phyloP scores from a whole-genome alignment of 1,140 invertebrate species.

The Procambarus virginalis region DNA sequence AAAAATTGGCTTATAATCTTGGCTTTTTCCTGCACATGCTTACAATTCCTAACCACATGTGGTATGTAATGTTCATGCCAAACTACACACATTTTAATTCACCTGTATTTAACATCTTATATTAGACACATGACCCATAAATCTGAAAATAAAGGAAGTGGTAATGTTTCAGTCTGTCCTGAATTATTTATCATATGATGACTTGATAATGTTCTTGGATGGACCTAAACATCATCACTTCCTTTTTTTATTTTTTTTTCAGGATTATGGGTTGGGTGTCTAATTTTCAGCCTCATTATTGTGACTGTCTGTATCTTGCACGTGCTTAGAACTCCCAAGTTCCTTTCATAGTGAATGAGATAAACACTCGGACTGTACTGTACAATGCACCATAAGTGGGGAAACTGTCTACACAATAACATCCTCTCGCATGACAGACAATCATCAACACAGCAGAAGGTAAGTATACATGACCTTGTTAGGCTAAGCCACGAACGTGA shows the following conservation, averaged over 20 bases:
- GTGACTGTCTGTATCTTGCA: neutral
- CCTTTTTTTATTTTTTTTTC: too few species aligned
- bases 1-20: neutral
- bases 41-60: too few species aligned
- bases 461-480: slow-evolving; percentile 12
- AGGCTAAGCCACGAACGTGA: neutral
- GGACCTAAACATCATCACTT: too few species aligned
- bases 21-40: neutral
- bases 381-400: slow-evolving; percentile 42
- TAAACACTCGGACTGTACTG: slow-evolving; percentile 19
- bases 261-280: too few species aligned
- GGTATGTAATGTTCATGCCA: too few species aligned
- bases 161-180: neutral
- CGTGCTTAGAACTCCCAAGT: neutral
- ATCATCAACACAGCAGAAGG: slow-evolving; percentile 16
- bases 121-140: neutral
- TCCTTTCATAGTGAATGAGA: neutral
- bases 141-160: too few species aligned
- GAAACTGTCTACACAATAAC: neutral
- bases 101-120: neutral
- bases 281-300: neutral
- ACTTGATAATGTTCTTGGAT: too few species aligned
- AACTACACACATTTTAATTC: neutral
- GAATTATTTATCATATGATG: neutral
- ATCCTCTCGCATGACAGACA: slow-evolving; percentile 10